Evolutionary conservation across 2,113 vertebrate genomes (phyloP), one percentile per base, ranked within the genome.

Genomic region (Vulpes vulpes): DNA sequence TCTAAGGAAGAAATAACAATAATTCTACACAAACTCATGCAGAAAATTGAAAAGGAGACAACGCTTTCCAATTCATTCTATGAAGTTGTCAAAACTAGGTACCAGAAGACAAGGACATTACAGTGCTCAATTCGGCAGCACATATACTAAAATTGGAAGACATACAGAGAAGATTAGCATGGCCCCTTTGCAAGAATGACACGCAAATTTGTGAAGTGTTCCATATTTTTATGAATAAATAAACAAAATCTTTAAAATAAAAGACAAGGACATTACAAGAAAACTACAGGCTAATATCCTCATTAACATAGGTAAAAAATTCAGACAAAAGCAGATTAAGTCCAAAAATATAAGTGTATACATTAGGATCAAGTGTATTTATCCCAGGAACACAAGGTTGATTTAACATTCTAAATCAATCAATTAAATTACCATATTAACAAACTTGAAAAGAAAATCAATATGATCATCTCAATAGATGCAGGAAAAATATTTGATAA

Each of bases 1-100:
- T 55, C n/a, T 94, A 94, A 82, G 78, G 65, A 51, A 74, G 64
- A 94, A 89, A 64, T 64, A 82, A 62, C 38, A 73, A 4, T 55
- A 62, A 69, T 88, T 88, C 16, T 35, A 51, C 3, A 82, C 43
- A 82, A 81, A 65, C 16, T 91, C 23, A 82, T 43, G 32, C 3
- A 74, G 78, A 94, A 82, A 55, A 38, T 10, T 38, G 17, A 53
- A 71, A 89, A 88, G 27, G 27, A 38, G 57, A 51, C 38, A 89
- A 23, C 53, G 38, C 7, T 73, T 94, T 14, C 25, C 43, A 94
- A 73, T 9, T 62, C 22, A 20, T 69, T 71, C 51, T 81, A 5
- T 74, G n/a, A 89, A 27, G 19, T 73, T 25, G 71, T 89, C 23
- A 64, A 53, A 82, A 80, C 17, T 71, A 35, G 38, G 60, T 86